Conservation (phyloP, 2,113 vertebrate genomes). For the Thalassarche chlororhynchos region DNA sequence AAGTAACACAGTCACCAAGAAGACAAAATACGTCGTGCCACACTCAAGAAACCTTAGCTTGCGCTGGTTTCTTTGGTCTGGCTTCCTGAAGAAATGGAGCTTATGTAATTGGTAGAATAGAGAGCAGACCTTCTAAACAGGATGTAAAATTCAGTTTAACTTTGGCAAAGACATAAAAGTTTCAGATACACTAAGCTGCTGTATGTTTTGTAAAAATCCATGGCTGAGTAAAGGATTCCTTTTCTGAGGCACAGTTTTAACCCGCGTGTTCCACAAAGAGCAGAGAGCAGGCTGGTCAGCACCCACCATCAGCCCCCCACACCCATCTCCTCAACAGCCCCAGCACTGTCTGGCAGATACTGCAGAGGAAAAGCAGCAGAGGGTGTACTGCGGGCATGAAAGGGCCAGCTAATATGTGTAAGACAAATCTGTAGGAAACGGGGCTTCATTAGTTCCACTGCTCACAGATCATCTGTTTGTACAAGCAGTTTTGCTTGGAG, state of each 20-base stretch:
- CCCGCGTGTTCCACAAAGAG: accelerated
- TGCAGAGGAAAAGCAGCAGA: not conserved
- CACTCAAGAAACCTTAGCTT: not conserved
- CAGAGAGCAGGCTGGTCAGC: not conserved
- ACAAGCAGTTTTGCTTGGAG: slow-evolving; percentile 22
- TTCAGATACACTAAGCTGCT: not conserved
- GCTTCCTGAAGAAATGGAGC: not conserved
- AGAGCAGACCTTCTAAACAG: not conserved
- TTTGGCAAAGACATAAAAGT: not conserved
- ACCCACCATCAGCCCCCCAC: not conserved
- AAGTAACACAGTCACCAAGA: not conserved
- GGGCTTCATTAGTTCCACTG: not conserved
- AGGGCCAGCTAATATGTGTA: not conserved
- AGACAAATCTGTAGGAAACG: not conserved
- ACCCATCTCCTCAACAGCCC: not conserved
- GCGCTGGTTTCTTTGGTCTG: not conserved
- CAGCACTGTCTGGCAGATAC: not conserved
- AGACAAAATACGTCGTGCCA: accelerated
- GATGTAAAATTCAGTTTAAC: not conserved
- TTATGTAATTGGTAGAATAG: not conserved
- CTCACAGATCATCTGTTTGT: not conserved
- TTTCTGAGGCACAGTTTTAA: not conserved
- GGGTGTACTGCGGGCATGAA: accelerated
- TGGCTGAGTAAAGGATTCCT: too few relatives aligned
- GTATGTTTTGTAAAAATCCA: not conserved